Conservation (phyloP, 2,888 invertebrate species). For the Orthosia cruda region DNA sequence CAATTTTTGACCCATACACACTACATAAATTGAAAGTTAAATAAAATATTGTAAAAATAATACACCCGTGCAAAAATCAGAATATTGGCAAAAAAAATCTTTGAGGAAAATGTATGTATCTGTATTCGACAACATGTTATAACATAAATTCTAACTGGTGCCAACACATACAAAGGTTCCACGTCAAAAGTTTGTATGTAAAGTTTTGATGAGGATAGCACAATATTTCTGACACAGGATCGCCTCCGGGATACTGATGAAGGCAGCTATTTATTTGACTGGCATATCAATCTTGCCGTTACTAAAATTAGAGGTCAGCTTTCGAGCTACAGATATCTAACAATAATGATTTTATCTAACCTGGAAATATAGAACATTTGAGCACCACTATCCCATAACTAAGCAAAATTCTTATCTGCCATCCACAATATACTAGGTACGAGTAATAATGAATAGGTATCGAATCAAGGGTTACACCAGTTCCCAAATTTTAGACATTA, state of each 20-base stretch:
- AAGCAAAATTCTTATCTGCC: too few relatives aligned
- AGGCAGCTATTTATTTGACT: conserved; percentile 8
- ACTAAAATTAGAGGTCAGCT: background rate
- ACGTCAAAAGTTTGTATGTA: conserved; percentile 31
- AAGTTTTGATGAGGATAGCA: conserved; percentile 44
- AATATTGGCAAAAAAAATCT: too few relatives aligned
- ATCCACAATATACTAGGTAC: too few relatives aligned
- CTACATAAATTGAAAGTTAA: too few relatives aligned
- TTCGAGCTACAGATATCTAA: background rate
- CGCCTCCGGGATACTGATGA: conserved; percentile 3
- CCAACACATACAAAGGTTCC: background rate
- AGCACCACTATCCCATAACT: background rate
- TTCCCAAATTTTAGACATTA: background rate
- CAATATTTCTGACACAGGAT: conserved; percentile 32
- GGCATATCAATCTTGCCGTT: background rate
- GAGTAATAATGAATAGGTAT: too few relatives aligned
- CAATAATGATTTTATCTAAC: background rate
- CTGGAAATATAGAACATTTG: background rate
- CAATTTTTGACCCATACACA: too few relatives aligned
- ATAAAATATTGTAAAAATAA: too few relatives aligned
- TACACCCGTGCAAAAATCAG: background rate
- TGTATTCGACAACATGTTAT: too few relatives aligned
- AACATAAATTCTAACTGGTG: conserved; percentile 12
- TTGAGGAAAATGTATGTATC: too few relatives aligned
- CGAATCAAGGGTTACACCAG: too few relatives aligned